Base-by-base conservation (phyloP, 2,888 invertebrate species). In the Melangyna quadrimaculata region DNA sequence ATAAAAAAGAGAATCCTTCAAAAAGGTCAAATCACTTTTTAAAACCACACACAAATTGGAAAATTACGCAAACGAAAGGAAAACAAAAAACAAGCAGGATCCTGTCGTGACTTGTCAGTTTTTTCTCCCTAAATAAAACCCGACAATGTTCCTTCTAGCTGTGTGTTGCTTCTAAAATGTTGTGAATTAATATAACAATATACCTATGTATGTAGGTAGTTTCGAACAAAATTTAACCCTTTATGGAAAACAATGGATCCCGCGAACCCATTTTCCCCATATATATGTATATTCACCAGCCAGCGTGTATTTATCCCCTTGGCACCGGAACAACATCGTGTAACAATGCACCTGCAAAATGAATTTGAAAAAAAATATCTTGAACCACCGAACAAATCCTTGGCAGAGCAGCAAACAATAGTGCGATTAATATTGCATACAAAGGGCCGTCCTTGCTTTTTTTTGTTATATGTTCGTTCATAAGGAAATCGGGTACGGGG, bases 291-390 rank as follows among this genome's bases (percentile, higher is more conserved):
- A 29, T 71, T 61, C 35, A 45, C 32, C 70, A 65, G 45, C 32
- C 70, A 65, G 45, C 71, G 75, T 69, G 61, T 77, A 84, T 80
- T 84, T 79, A 75, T 80, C 71, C 71, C 72, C 80, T 86, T 86
- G 86, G 86, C 86, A 86, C 73, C 51, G 69, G 70, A 70, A 86
- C 86, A 86, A 86, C 81, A 78, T 65, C 57, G 73, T 86, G 80
- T 86, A 78, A 86, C 81, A 86, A 81, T 86, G 86, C 86, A 86
- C 81, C 83, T 83, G 78, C 69, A 78, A 61, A 83, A 67, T 45
- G 75, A 67, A 55, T 59, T 45, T 53, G 40, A 14, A 55, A 59
- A 32, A 43, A 27, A 67, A 37, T 6, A 67, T 51, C 24, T 32
- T 51, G 45, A 80, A 78, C 69, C 86, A 43, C 75, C 67, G 77